phyloP scores from a whole-genome alignment of 1,140 invertebrate genomes.

The Armadillidium nasatum region DNA sequence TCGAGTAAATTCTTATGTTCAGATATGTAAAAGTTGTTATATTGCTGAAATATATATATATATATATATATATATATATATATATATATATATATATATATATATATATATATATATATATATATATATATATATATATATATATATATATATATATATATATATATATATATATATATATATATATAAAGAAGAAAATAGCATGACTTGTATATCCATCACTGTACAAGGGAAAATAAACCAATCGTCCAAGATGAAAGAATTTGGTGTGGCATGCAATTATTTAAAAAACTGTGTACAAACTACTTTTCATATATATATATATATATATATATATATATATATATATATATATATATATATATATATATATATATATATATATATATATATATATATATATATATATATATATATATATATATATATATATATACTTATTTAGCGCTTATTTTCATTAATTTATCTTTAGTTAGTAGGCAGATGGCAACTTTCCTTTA shows the following conservation, averaged over 20 bases:
- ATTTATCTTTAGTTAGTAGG: no score
- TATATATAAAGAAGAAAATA: conserved; percentile 8
- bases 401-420: conserved; percentile 16
- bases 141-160: conserved; percentile 28
- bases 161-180: conserved; percentile 24
- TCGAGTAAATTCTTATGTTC: conserved; percentile 39
- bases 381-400: conserved; percentile 25
- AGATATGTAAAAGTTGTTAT: conserved; percentile 38
- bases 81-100: conserved; percentile 18
- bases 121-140: conserved; percentile 27
- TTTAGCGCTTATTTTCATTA: no score
- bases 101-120: conserved; percentile 25
- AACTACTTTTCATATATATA: neutral
- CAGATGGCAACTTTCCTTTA: no score
- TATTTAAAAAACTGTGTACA: no score
- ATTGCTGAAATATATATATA: conserved; percentile 29
- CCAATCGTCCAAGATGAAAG: neutral
- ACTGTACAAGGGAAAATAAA: neutral
- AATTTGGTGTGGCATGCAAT: neutral
- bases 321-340: conserved; percentile 13
- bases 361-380: conserved; percentile 24
- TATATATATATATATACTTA: no score
- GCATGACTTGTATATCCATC: neutral
- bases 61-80: conserved; percentile 13
- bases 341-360: conserved; percentile 12